Conservation (phyloP, 1,140 invertebrate species). For the Pogonomyrmex californicus region DNA sequence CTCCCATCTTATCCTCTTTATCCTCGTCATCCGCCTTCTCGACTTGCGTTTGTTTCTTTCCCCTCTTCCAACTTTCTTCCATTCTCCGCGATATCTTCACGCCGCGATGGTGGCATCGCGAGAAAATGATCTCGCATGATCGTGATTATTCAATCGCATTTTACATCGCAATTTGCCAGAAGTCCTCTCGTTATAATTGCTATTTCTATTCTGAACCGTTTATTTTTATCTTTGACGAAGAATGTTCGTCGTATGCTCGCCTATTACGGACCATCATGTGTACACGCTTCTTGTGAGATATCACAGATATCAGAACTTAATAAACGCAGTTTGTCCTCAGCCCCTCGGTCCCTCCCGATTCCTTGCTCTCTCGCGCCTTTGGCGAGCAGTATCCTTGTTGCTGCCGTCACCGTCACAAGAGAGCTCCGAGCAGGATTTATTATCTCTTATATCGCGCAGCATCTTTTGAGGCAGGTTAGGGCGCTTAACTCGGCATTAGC, state of each 20-base stretch:
- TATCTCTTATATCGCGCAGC: slow-evolving; percentile 73
- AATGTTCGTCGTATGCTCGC: not conserved
- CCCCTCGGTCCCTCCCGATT: not conserved
- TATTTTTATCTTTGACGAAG: not conserved
- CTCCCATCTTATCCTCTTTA: not conserved
- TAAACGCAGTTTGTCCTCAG: slow-evolving; percentile 30
- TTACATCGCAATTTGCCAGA: not conserved
- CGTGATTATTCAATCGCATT: not conserved
- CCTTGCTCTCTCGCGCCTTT: slow-evolving; percentile 16
- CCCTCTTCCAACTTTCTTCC: slow-evolving; percentile 34
- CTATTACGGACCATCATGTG: not conserved
- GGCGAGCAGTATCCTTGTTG: slow-evolving; percentile 9
- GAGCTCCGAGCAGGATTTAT: slow-evolving; percentile 72
- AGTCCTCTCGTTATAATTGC: not conserved
- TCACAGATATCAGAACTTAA: slow-evolving; percentile 52
- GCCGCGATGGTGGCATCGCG: not conserved
- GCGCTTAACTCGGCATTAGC: slow-evolving; percentile 74
- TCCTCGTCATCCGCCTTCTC: slow-evolving; percentile 32
- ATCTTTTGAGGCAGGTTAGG: slow-evolving; percentile 78
- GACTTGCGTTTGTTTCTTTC: slow-evolving; percentile 23
- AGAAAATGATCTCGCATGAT: not conserved
- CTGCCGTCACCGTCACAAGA: slow-evolving; percentile 11
- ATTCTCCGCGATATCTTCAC: slow-evolving; percentile 23
- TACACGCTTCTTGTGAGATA: slow-evolving; percentile 12
- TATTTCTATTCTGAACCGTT: not conserved